These are phyloP conservation scores for Paralichthys olivaceus DNA, from an alignment of 2,113 vertebrate genomes.

Conservation along the genomic window DNA sequence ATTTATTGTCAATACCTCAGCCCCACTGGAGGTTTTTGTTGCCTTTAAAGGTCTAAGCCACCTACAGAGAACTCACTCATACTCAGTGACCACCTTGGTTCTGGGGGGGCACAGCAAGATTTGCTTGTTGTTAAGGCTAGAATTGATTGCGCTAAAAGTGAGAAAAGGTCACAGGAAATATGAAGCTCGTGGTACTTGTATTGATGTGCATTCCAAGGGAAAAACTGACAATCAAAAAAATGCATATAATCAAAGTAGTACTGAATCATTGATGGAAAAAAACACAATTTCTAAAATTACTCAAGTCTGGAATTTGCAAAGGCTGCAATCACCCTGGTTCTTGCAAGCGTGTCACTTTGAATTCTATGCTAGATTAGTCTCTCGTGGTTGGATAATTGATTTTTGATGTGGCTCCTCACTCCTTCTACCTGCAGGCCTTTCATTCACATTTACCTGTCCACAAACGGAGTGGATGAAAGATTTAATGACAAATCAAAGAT, in stretches of 20 bases:
- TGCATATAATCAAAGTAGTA: not conserved
- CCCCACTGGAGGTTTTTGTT: slow-evolving; percentile 49
- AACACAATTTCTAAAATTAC: not conserved
- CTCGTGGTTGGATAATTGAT: slow-evolving; percentile 20
- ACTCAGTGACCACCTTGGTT: slow-evolving; percentile 21
- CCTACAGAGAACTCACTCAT: slow-evolving; percentile 4
- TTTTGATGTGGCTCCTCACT: slow-evolving; percentile 37
- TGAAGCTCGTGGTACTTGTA: slow-evolving; percentile 43
- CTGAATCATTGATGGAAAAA: not conserved
- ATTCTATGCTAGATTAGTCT: slow-evolving; percentile 42
- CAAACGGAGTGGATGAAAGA: slow-evolving; percentile 22
- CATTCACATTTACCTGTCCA: slow-evolving; percentile 21
- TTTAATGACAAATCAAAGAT: slow-evolving; percentile 19
- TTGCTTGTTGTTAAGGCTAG: slow-evolving; percentile 42
- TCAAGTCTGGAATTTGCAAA: slow-evolving; percentile 18
- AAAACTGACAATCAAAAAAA: not conserved
- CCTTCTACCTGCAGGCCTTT: slow-evolving; percentile 4
- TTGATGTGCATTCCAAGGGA: not conserved
- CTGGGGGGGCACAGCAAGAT: slow-evolving; percentile 12
- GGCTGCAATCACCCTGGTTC: not conserved
- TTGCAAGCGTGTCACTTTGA: slow-evolving; percentile 22
- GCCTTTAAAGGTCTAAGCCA: slow-evolving; percentile 48
- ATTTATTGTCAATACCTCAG: slow-evolving; percentile 43
- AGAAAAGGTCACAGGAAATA: slow-evolving; percentile 60
- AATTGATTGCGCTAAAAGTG: slow-evolving; percentile 61